phyloP scores from a whole-genome alignment of 2,888 invertebrate genomes.

The Chironomus tentans region DNA sequence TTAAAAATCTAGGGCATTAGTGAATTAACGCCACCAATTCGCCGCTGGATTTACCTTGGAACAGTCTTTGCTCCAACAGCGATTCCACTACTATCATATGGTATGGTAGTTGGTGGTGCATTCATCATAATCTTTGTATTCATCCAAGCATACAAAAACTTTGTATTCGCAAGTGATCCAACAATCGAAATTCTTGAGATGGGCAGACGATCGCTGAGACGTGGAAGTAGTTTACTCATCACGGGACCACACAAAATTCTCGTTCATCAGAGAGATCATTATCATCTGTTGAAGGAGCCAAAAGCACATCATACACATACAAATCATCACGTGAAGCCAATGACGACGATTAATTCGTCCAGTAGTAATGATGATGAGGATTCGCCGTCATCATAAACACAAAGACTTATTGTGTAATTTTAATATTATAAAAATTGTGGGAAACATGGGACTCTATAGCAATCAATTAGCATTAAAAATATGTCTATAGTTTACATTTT shows the following conservation, averaged over 20 bases:
- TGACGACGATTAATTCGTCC: constrained; percentile 19
- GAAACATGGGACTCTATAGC: neutral
- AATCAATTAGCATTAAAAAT: neutral
- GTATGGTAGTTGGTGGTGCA: constrained; percentile 60
- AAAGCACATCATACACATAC: neutral
- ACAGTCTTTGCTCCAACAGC: constrained; percentile 67
- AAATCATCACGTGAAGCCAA: constrained; percentile 9
- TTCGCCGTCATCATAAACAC: constrained; percentile 10
- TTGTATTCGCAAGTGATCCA: constrained; percentile 56
- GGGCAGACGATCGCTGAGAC: constrained; percentile 59
- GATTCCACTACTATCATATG: constrained; percentile 60
- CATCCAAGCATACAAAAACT: constrained; percentile 63
- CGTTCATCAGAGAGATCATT: constrained; percentile 38
- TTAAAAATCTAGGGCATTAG: constrained; percentile 55
- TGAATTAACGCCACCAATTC: constrained; percentile 68
- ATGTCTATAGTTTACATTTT: neutral
- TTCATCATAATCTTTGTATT: constrained; percentile 56
- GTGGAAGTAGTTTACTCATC: constrained; percentile 46
- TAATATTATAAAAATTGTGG: neutral
- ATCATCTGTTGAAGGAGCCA: constrained; percentile 35
- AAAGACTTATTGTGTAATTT: constrained; percentile 16
- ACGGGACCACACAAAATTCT: constrained; percentile 40
- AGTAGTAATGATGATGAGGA: constrained; percentile 23
- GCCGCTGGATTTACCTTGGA: constrained; percentile 69
- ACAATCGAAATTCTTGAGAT: constrained; percentile 68